Percentiles rank a stretch among this genome's conserved stretches.
These are phyloP conservation scores for Cariama cristata DNA, from an alignment of 2,113 vertebrate genomes.

Conservation along the genomic window DNA sequence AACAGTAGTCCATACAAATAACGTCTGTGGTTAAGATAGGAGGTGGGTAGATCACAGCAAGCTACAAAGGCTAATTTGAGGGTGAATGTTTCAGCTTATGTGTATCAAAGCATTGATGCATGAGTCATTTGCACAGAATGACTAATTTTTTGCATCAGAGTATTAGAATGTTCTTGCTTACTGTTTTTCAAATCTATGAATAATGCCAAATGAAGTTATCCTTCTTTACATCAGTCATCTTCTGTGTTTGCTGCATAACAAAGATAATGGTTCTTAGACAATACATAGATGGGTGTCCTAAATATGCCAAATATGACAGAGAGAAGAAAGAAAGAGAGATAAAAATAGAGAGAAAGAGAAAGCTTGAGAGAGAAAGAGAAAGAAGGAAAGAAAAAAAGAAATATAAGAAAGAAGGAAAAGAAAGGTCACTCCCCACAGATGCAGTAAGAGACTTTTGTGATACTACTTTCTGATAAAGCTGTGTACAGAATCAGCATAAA, in stretches of 20 bases:
- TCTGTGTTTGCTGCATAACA: background rate
- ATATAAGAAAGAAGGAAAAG: background rate
- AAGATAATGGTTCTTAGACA: background rate
- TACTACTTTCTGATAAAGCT: background rate
- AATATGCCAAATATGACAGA: background rate
- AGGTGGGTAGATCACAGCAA: conserved; percentile 12
- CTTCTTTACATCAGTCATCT: background rate
- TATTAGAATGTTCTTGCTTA: conserved; percentile 42
- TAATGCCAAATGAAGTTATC: background rate
- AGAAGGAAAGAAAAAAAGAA: background rate
- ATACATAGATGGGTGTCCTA: background rate
- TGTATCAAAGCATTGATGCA: conserved; percentile 35
- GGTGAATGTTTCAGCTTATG: conserved; percentile 3
- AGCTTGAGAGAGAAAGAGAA: background rate
- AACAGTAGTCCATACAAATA: background rate
- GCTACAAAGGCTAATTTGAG: conserved; percentile 12
- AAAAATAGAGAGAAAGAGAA: background rate
- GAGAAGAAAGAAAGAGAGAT: background rate
- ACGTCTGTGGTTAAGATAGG: background rate
- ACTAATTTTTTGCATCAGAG: conserved; percentile 23
- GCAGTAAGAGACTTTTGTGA: background rate
- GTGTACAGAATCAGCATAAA: background rate
- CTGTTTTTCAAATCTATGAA: conserved; percentile 32
- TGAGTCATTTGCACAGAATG: conserved; percentile 48
- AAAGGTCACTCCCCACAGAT: fast-evolving